These are phyloP conservation scores for Macrotus californicus DNA, from an alignment of 2,113 vertebrate species.

Conservation along the genomic window DNA sequence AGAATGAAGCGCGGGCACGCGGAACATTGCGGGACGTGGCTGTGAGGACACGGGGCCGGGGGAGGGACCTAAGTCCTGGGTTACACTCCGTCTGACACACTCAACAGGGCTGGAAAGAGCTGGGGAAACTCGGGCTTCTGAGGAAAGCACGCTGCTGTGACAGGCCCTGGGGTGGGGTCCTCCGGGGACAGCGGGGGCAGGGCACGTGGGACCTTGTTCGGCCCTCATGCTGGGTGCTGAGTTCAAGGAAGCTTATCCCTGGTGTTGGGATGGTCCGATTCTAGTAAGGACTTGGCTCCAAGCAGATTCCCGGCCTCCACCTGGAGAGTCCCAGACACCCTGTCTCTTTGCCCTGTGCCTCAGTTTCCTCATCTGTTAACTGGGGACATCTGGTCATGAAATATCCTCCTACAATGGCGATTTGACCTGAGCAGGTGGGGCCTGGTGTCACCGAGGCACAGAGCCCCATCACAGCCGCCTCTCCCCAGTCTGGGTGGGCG, in stretches of 20 bases:
- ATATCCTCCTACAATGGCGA: rapidly evolving
- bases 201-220: rapidly evolving
- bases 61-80: rapidly evolving
- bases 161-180: rapidly evolving
- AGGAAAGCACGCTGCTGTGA: rapidly evolving
- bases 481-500: rapidly evolving
- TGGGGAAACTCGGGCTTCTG: rapidly evolving
- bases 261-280: rapidly evolving
- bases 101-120: neutral
- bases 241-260: no score
- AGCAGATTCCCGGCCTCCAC: rapidly evolving
- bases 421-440: neutral
- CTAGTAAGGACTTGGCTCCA: no score
- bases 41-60: rapidly evolving
- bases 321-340: neutral
- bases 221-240: rapidly evolving
- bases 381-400: no score
- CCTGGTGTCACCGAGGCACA: rapidly evolving
- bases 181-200: rapidly evolving
- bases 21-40: rapidly evolving
- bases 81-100: rapidly evolving
- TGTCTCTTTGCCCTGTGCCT: neutral
- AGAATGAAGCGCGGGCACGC: rapidly evolving
- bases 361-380: no score
- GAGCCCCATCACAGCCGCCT: neutral